Evolutionary conservation across 1,140 invertebrate species (phyloP).

Genomic region (Drepana arcuata): DNA sequence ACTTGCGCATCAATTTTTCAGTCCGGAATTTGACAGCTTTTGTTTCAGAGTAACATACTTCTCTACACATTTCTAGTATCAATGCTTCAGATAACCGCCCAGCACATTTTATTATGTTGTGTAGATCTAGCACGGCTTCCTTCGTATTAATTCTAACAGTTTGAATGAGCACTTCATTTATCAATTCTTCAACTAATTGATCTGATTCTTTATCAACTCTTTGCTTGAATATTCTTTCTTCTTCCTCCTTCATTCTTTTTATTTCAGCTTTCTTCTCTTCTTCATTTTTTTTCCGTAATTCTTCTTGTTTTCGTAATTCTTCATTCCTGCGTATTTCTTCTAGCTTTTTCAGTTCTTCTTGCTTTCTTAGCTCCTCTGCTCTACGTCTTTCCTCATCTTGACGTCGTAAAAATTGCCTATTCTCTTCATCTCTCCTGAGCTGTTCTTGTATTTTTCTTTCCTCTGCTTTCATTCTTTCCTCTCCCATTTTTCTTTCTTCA

Average conservation of each 20-base stretch:
- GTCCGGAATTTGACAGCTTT: conserved; percentile 54
- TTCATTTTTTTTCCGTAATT: conserved; percentile 52
- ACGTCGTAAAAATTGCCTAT: conserved; percentile 6
- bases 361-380: conserved; percentile 20
- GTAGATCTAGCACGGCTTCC: conserved; percentile 50
- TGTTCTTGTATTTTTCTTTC: conserved; percentile 21
- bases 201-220: conserved; percentile 55
- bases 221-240: conserved; percentile 51
- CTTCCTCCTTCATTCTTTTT: conserved; percentile 46
- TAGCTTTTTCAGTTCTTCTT: conserved; percentile 21
- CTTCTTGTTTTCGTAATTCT: conserved; percentile 51
- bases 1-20: conserved; percentile 44
- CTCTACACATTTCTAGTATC: conserved; percentile 58
- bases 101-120: conserved; percentile 49
- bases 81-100: conserved; percentile 61
- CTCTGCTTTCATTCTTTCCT: conserved; percentile 17
- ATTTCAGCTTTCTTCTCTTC: conserved; percentile 46
- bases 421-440: conserved; percentile 13
- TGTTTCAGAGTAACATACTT: conserved; percentile 66
- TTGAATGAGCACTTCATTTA: conserved; percentile 56
- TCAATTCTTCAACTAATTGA: conserved; percentile 40
- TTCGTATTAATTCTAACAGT: conserved; percentile 41
- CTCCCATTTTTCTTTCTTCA: conserved; percentile 19
- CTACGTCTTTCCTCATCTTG: conserved; percentile 16
- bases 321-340: conserved; percentile 31